Base-by-base conservation (phyloP, 2,888 invertebrate species). In the Drosophila affinis region DNA sequence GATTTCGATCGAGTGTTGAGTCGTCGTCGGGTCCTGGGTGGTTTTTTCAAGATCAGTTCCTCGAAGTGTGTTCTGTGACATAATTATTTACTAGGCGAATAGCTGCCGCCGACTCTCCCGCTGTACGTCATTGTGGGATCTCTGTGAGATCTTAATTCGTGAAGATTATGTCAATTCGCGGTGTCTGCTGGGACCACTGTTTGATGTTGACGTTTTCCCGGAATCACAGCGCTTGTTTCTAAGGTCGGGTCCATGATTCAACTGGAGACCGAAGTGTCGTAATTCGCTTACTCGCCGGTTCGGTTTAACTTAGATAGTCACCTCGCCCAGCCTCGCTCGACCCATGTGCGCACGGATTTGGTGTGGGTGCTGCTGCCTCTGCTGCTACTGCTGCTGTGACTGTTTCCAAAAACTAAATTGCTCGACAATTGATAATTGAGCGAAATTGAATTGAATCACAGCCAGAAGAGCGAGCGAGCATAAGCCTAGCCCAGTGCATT, bases 361-460 rank as follows among this genome's bases (percentile, higher is more conserved):
- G 14, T 39, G 39, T 39, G 39, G 39, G 39, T 39, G 39, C 39
- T 39, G 39, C 14, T 39, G 39, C 3, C 3, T 1, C 32, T 32
- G 32, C 3, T 0, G 9, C 32, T 32, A 10, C 32, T 10, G 32
- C 32, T 12, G 34, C 54, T 39, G 39, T 39, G 39, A 14, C 39
- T 39, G 57, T 68, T 64, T 59, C 75, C 83, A 58, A 70, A 86
- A 84, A 64, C 65, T 81, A 83, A 88, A 83, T 83, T 83, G 67
- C 84, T 64, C 78, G 65, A 88, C 87, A 88, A 88, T 88, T 88
- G 83, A 78, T 71, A 83, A 83, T 83, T 83, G 87, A 83, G 88
- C 62, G 64, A 78, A 86, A 88, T 83, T 83, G 74, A 74, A 88
- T 83, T 83, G 76, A 83, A 83, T 83, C 79, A 81, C 74, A 57